Conservation (phyloP, 2,888 invertebrate species). For the Ferrisia virgata region DNA sequence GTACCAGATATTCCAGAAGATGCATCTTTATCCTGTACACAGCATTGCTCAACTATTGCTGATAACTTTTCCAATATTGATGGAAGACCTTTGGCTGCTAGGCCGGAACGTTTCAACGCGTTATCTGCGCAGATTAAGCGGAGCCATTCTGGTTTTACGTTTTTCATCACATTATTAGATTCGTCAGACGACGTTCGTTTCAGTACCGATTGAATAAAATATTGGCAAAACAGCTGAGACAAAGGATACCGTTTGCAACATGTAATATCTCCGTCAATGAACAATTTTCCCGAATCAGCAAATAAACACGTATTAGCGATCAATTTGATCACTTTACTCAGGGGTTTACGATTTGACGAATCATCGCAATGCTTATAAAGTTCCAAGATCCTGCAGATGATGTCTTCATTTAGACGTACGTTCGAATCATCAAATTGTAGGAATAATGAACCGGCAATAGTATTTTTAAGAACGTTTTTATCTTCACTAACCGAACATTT, state of each 20-base stretch:
- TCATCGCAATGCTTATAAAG: background rate
- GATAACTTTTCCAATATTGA: background rate
- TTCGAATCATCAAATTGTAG: background rate
- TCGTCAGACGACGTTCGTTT: background rate
- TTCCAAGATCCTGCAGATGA: background rate
- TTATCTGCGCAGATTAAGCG: background rate
- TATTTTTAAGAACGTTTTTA: background rate
- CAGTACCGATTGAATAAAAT: background rate
- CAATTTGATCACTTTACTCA: background rate
- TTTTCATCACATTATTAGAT: background rate
- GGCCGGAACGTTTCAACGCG: background rate
- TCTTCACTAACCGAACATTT: background rate
- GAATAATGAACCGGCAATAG: background rate
- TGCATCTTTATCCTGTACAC: background rate
- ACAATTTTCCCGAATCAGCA: background rate
- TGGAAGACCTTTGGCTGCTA: background rate
- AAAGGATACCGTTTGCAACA: background rate
- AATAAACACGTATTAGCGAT: background rate
- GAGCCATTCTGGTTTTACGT: background rate
- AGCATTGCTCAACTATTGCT: background rate
- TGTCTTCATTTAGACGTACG: background rate
- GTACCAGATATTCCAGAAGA: background rate
- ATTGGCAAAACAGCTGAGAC: background rate
- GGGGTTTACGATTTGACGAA: background rate
- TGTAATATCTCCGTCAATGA: background rate